These are phyloP conservation scores for Tenthredo scrophulariae DNA, from an alignment of 2,888 invertebrate genomes.

Conservation along the genomic window DNA sequence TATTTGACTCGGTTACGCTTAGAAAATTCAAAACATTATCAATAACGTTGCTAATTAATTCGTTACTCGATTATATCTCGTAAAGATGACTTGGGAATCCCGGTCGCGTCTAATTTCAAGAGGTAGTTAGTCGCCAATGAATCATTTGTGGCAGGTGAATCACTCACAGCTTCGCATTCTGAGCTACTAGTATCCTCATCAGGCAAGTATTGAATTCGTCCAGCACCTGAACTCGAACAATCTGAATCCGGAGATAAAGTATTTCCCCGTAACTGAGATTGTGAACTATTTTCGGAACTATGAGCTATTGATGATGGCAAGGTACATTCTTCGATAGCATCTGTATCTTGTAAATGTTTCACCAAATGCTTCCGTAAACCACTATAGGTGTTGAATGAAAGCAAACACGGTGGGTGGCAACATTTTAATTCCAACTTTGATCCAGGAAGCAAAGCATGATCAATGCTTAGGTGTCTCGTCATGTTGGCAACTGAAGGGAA, in stretches of 20 bases:
- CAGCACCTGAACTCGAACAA: too few relatives aligned
- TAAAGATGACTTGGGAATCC: slow-evolving; percentile 22
- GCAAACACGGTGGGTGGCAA: slow-evolving; percentile 4
- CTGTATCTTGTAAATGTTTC: background rate
- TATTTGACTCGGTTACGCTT: background rate
- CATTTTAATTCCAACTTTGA: slow-evolving; percentile 14
- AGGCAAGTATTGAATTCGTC: too few relatives aligned
- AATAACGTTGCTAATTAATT: slow-evolving; percentile 30
- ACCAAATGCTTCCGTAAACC: slow-evolving; percentile 36
- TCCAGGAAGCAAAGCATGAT: slow-evolving; percentile 25
- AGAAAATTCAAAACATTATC: slow-evolving; percentile 24
- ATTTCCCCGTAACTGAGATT: too few relatives aligned
- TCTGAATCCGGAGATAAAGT: too few relatives aligned
- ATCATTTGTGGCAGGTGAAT: background rate
- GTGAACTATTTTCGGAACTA: background rate
- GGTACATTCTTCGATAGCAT: background rate
- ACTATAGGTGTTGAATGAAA: slow-evolving; percentile 19
- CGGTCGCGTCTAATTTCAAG: slow-evolving; percentile 22
- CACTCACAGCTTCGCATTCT: background rate
- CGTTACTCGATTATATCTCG: slow-evolving; percentile 48
- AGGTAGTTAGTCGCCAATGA: background rate
- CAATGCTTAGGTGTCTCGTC: slow-evolving; percentile 17
- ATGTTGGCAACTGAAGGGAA: background rate
- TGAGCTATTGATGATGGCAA: background rate
- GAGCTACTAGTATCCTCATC: slow-evolving; percentile 7